Percentiles rank a stretch among this genome's conserved stretches.
Evolutionary conservation across 2,888 invertebrate genomes (phyloP).

Genomic region (Drymonia ruficornis): DNA sequence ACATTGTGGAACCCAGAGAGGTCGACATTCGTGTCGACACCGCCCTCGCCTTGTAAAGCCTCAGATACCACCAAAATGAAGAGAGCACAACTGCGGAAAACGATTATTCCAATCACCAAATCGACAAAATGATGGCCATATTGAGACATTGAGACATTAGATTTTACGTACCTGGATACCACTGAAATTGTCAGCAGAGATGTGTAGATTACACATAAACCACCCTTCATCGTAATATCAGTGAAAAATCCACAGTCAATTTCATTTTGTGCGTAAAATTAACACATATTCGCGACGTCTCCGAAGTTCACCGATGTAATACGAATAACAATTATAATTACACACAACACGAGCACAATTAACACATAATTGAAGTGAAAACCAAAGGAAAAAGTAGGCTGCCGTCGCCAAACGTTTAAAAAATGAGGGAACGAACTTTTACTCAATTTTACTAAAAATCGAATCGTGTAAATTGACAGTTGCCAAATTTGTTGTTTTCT

Average conservation of each 20-base stretch:
- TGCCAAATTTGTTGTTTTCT: conserved; percentile 45
- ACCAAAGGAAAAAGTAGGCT: conserved; percentile 42
- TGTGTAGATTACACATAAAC: conserved; percentile 84
- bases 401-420: conserved; percentile 41
- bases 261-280: conserved; percentile 79
- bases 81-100: conserved; percentile 81
- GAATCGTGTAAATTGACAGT: conserved; percentile 56
- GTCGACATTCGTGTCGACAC: conserved; percentile 58
- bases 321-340: conserved; percentile 37
- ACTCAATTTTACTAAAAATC: conserved; percentile 52
- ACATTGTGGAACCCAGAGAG: conserved; percentile 75
- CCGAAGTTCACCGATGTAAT: conserved; percentile 41
- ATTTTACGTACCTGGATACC: conserved; percentile 80
- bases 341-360: conserved; percentile 48
- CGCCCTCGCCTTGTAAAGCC: conserved; percentile 69
- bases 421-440: conserved; percentile 50
- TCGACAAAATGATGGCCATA: neutral
- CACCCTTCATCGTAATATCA: conserved; percentile 86
- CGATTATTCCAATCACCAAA: conserved; percentile 16
- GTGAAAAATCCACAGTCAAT: conserved; percentile 76
- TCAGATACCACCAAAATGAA: conserved; percentile 86
- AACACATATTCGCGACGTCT: conserved; percentile 66
- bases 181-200: conserved; percentile 85
- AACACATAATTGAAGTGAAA: conserved; percentile 48
- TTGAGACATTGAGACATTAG: conserved; percentile 3